Evolutionary conservation across 1,140 invertebrate species (phyloP).

Genomic region (Armadillidium nasatum): DNA sequence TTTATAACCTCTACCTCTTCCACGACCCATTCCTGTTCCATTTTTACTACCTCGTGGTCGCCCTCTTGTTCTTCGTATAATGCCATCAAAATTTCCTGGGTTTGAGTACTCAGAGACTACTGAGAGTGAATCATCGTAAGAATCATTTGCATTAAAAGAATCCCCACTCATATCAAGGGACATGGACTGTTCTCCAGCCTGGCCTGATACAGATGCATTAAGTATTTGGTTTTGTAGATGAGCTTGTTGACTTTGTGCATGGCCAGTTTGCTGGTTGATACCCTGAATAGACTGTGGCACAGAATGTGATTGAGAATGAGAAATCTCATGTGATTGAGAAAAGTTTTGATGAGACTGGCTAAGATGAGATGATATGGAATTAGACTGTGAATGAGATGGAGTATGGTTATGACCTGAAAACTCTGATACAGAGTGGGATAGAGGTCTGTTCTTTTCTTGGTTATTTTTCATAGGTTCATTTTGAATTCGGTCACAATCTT

Average conservation of each 20-base stretch:
- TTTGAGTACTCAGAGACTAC: slow-evolving; percentile 27
- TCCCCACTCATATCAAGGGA: slow-evolving; percentile 7
- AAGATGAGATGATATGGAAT: not conserved
- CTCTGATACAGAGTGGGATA: slow-evolving; percentile 6
- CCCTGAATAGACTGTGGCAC: slow-evolving; percentile 5
- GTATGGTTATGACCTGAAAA: slow-evolving; percentile 8
- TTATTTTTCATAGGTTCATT: not conserved
- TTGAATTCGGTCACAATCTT: slow-evolving; percentile 4
- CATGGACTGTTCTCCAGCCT: not conserved
- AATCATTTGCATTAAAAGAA: slow-evolving; percentile 27
- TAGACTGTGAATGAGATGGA: not conserved
- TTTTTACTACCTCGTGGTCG: slow-evolving; percentile 43
- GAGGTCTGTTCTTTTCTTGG: not conserved
- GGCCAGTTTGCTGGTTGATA: not conserved
- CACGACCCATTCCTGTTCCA: slow-evolving; percentile 36
- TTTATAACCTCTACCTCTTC: slow-evolving; percentile 33
- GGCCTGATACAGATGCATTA: not conserved
- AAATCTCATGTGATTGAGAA: not conserved
- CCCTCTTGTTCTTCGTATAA: slow-evolving; percentile 38
- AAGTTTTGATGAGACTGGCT: not conserved
- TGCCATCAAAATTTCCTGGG: slow-evolving; percentile 27
- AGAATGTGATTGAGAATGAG: slow-evolving; percentile 3
- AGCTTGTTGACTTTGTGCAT: not conserved
- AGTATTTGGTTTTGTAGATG: not conserved
- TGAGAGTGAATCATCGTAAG: slow-evolving; percentile 25